A percentile compares a stretch with the other conserved stretches of the same genome.
Evolutionary conservation across 1,140 invertebrate genomes (phyloP).

Genomic region (Trichonephila clavipes): DNA sequence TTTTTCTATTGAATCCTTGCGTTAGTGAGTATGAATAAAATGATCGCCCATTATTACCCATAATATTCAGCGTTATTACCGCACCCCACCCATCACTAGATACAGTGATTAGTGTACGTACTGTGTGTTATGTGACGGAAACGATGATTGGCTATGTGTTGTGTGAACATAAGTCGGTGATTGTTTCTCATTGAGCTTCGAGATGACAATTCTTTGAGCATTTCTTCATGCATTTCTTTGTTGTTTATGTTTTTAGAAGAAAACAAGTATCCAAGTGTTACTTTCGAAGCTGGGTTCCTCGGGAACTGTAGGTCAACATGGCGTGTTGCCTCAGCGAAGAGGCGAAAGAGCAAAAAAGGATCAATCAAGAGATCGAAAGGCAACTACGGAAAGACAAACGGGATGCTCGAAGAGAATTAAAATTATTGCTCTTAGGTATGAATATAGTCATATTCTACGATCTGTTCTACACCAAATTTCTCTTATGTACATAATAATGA

Average conservation of each 20-base stretch:
- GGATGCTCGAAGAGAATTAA: slow-evolving; percentile 99
- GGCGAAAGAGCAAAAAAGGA: slow-evolving; percentile 99
- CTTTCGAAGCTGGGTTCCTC: slow-evolving; percentile 69
- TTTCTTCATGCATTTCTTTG: slow-evolving; percentile 68
- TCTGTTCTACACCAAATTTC: neutral
- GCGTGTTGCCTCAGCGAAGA: slow-evolving; percentile 99
- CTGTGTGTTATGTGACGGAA: slow-evolving; percentile 69
- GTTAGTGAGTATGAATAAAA: neutral
- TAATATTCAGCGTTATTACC: slow-evolving; percentile 60
- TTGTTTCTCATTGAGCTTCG: slow-evolving; percentile 65
- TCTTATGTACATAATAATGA: neutral
- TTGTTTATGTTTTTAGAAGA: slow-evolving; percentile 56
- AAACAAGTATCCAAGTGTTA: slow-evolving; percentile 66
- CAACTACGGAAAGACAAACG: slow-evolving; percentile 99
- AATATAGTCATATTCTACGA: neutral
- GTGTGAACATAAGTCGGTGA: slow-evolving; percentile 72
- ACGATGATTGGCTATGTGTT: slow-evolving; percentile 72
- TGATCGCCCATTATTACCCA: slow-evolving; percentile 6
- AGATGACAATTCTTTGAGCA: slow-evolving; percentile 65
- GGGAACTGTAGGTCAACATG: slow-evolving; percentile 82
- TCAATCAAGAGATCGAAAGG: slow-evolving; percentile 99
- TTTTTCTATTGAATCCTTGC: neutral
- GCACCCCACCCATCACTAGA: slow-evolving; percentile 67
- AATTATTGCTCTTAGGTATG: slow-evolving; percentile 98
- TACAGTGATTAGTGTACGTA: slow-evolving; percentile 47